Conservation (phyloP, 2,797 vertebrate species). For the Chelmon rostratus region DNA sequence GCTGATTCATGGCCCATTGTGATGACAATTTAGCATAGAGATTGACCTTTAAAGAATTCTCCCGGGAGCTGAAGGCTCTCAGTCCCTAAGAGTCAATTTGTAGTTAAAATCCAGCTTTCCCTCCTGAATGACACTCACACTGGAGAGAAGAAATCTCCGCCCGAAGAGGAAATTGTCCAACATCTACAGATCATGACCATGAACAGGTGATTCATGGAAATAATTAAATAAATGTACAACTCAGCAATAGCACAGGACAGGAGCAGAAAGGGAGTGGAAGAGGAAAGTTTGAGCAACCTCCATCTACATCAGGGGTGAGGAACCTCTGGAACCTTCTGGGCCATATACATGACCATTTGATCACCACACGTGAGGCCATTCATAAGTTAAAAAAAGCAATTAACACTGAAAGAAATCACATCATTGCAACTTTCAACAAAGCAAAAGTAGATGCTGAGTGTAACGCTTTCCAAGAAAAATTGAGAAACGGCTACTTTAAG, state of each 20-base stretch:
- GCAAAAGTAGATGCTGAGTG: too few species aligned
- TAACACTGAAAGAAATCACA: too few species aligned
- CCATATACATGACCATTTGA: too few species aligned
- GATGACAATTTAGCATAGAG: slow-evolving; percentile 14
- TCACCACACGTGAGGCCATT: too few species aligned
- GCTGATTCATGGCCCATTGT: slow-evolving; percentile 16
- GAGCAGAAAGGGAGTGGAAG: not conserved
- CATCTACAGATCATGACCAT: not conserved
- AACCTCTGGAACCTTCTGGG: too few species aligned
- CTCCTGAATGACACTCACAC: not conserved
- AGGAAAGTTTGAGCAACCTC: not conserved
- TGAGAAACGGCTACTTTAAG: too few species aligned
- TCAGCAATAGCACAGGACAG: not conserved
- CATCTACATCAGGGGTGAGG: too few species aligned
- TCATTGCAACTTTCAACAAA: too few species aligned
- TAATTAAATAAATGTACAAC: not conserved
- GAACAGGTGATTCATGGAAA: not conserved
- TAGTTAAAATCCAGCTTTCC: slow-evolving; percentile 10
- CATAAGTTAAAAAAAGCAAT: too few species aligned
- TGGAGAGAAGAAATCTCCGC: not conserved
- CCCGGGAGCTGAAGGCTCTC: slow-evolving; percentile 9
- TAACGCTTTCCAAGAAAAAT: too few species aligned
- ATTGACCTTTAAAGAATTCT: slow-evolving; percentile 14
- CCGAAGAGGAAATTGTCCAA: not conserved
- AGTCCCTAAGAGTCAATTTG: not conserved